phyloP scores from a whole-genome alignment of 2,888 invertebrate species.

The Hypomecis punctinalis region DNA sequence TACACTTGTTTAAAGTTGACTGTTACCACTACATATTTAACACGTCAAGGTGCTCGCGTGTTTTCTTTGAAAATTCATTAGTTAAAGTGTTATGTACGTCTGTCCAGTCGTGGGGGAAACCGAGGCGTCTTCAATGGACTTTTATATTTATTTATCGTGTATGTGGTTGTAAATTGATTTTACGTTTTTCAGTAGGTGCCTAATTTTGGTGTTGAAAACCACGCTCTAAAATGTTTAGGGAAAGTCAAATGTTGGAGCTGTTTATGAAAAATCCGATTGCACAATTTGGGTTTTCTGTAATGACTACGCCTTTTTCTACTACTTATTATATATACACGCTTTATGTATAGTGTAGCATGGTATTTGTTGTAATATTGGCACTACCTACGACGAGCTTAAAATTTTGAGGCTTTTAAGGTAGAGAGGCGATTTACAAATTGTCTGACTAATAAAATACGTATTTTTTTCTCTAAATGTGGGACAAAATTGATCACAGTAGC shows the following conservation, averaged over 20 bases:
- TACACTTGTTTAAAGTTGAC: slow-evolving; percentile 30
- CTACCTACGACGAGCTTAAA: too few relatives aligned
- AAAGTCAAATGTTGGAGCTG: background rate
- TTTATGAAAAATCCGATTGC: background rate
- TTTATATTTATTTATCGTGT: background rate
- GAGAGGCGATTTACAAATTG: too few relatives aligned
- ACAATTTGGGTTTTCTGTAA: background rate
- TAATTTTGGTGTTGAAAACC: background rate
- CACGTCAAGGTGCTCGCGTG: slow-evolving; percentile 32
- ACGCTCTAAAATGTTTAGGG: background rate
- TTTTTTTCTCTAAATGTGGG: too few relatives aligned
- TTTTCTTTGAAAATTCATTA: slow-evolving; percentile 19
- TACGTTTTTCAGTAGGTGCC: too few relatives aligned
- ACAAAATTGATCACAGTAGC: too few relatives aligned
- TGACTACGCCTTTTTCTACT: too few relatives aligned
- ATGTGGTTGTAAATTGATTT: background rate
- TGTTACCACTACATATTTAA: slow-evolving; percentile 37
- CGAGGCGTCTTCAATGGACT: background rate
- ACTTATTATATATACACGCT: too few relatives aligned
- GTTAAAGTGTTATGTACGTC: slow-evolving; percentile 13
- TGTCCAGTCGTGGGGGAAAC: slow-evolving; percentile 16
- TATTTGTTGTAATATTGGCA: too few relatives aligned
- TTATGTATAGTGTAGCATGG: too few relatives aligned
- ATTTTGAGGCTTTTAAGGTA: too few relatives aligned
- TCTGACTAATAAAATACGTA: too few relatives aligned